Evolutionary conservation across 2,797 vertebrate genomes (phyloP).

Genomic region (Hafferia zeledoni): DNA sequence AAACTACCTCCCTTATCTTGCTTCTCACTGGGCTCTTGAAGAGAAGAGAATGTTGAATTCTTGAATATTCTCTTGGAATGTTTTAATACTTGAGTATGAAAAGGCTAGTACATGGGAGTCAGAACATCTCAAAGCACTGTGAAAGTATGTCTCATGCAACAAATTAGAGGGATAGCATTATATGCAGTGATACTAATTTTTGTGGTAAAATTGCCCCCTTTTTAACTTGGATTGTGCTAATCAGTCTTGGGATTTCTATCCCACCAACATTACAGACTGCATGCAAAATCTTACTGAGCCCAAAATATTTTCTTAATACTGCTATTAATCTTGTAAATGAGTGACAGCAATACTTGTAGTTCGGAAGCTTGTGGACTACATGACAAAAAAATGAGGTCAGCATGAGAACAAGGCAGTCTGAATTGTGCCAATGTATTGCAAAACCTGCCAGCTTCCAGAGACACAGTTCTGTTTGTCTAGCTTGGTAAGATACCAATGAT

Average conservation of each 20-base stretch:
- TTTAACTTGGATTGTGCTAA: background rate
- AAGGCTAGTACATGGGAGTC: background rate
- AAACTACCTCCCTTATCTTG: background rate
- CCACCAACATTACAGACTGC: background rate
- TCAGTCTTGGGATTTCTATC: background rate
- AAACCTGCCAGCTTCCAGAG: background rate
- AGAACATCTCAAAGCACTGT: background rate
- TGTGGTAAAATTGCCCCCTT: background rate
- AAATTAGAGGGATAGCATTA: background rate
- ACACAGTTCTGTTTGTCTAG: background rate
- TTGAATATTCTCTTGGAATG: background rate
- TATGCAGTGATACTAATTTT: background rate
- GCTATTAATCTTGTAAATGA: background rate
- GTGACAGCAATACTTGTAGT: background rate
- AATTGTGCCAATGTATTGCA: background rate
- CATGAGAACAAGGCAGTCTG: background rate
- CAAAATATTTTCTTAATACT: background rate
- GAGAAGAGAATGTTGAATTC: background rate
- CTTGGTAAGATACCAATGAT: background rate
- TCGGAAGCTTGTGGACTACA: background rate
- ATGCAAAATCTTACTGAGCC: background rate
- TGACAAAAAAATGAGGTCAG: conserved; percentile 25
- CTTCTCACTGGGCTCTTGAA: background rate
- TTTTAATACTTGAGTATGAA: background rate
- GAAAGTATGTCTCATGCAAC: background rate